Evolutionary conservation across 2,888 invertebrate species (phyloP), one percentile per base, ranked within the genome.

Genomic region (Netelia inedita): DNA sequence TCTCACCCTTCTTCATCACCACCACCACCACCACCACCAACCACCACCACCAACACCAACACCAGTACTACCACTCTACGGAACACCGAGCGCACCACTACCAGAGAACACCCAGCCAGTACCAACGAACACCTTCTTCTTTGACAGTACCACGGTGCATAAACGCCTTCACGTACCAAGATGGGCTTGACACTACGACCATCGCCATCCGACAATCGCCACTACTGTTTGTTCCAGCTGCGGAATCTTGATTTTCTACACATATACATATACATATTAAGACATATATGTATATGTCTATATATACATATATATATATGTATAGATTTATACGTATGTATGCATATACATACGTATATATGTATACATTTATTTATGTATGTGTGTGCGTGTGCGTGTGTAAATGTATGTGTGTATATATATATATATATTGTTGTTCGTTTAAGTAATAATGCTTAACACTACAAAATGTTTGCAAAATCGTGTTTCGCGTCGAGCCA

Each of bases 1-100:
- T 81, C 68, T 80, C 75, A 76, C 79, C 61, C 75, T 79, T 73
- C 72, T 28, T 46, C 75, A 46, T 23, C 35, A 46, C 61, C 73
- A 28, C 43, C 78, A 66, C 59, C 71, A 53, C 41, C 19, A 75
- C 57, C 65, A 41, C 41, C 53, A 72, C 21, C 72, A 72, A 68
- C 68, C 57, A 65, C 50, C 55, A 72, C 57, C 43, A 46, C 57
- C 43, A n/a, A 11, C 59, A 59, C 21, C 43, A 41, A 19, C 19
- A 55, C 10, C 0, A 46, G 11, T 14, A 46, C 14, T 14, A 46
- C 14, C 46, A 46, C 46, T 46, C 11, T 46, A 46, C 3, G 14
- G 46, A 46, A 46, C 11, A 43, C 28, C 43, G 1, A 10, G 10
- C 9, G 11, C 19, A 46, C 46, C 46, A 46, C 46, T 46, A 46